Conservation (phyloP, 2,113 vertebrate genomes). For the Pelecanoides urinatrix region DNA sequence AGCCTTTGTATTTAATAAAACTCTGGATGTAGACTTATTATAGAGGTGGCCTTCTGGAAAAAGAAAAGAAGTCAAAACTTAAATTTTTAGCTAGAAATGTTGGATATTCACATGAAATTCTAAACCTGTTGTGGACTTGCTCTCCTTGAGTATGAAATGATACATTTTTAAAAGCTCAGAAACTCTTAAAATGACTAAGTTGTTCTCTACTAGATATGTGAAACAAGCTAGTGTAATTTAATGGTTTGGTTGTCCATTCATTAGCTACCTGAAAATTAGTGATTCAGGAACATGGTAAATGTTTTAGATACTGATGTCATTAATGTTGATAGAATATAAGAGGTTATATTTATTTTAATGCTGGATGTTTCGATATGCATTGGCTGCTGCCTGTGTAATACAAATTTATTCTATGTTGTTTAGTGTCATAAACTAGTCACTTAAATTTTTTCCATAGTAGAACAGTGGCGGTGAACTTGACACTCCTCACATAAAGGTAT, state of each 20-base stretch:
- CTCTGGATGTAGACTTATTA: accelerated
- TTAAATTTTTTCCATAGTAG: not conserved
- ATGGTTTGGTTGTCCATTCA: not conserved
- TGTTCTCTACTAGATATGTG: not conserved
- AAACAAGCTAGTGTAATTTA: not conserved
- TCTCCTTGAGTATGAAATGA: not conserved
- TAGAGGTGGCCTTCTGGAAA: not conserved
- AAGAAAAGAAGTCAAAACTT: not conserved
- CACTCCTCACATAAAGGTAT: not conserved
- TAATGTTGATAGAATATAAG: not conserved
- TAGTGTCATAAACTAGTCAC: not conserved
- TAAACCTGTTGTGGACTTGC: not conserved
- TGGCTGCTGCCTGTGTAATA: not conserved
- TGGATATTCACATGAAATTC: accelerated
- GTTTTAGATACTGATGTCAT: accelerated
- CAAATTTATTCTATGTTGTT: not conserved
- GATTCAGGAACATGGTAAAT: not conserved
- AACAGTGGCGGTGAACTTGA: not conserved
- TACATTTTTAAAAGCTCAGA: not conserved
- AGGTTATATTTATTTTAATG: not conserved
- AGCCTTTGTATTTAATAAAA: not conserved
- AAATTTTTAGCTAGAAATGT: not conserved
- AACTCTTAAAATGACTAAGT: not conserved
- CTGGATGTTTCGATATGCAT: not conserved
- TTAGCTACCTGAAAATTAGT: not conserved